Base-by-base conservation (phyloP, 1,140 invertebrate species). In the Dendroctonus ponderosae region DNA sequence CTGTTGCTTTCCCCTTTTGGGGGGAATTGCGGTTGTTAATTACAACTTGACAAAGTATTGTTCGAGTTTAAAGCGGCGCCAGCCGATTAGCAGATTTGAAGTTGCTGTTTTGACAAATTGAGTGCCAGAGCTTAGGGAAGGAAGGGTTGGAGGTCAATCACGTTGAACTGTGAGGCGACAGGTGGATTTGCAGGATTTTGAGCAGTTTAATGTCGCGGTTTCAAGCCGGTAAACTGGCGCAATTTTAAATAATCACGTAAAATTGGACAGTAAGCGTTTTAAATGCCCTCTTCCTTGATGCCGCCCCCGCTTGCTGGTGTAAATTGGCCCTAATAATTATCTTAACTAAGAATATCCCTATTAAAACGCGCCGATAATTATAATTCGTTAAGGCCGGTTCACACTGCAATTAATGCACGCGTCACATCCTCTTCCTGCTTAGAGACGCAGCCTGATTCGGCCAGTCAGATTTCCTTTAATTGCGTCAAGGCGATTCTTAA, bases 301-400 rank as follows among this genome's bases (percentile, higher is more conserved):
- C 37, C 60, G 60, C 54, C 52, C 46, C 54, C 60, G 61, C 26
- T 46, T 12, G 12, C 7, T 11, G 15, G 26, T 56, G 14, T 50
- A 67, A 56, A 67, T 58, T 62, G 67, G 12, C 12, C 53, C 53
- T 53, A 38, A 69, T 75, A 76, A 76, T 75, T 75, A 77, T 71
- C 73, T 76, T 76, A 77, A 77, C 71, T 75, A 74, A 56, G 70
- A 74, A 75, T 76, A 76, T 77, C 75, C 75, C 72, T 76, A 76
- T 76, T 76, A 75, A 76, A 72, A 73, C 14, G 39, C n/a, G 11
- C 12, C 70, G 71, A 71, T 77, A 76, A 76, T 77, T 76, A 75
- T 70, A 77, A 73, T 76, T 73, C 71, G 74, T 73, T 73, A 72
- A 75, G 74, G 69, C 70, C 66, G 67, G 72, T 76, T 76, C 75